phyloP scores from a whole-genome alignment of 2,797 vertebrate genomes.

The Carapus acus region DNA sequence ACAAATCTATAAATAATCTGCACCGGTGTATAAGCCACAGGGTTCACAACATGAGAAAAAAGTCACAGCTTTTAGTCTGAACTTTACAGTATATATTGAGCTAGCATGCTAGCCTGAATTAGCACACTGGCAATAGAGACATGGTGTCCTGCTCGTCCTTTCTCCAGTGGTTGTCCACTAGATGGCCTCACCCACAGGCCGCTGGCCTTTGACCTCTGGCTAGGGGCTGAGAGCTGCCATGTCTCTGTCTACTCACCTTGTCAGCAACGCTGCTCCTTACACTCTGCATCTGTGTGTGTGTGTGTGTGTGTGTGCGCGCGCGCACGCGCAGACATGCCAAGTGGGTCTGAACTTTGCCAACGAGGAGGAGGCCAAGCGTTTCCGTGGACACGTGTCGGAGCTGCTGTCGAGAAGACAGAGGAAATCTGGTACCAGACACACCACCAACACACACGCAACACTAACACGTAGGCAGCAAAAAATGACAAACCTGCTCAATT shows the following conservation, averaged over 20 bases:
- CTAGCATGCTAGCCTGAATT: too few relatives aligned
- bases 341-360: conserved; percentile 95
- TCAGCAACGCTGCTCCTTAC: background rate
- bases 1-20: too few relatives aligned
- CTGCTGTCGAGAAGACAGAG: conserved; percentile 78
- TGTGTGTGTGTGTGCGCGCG: background rate
- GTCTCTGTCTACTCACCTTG: too few relatives aligned
- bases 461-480: conserved; percentile 10
- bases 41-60: too few relatives aligned
- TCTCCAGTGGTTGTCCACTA: too few relatives aligned
- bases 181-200: too few relatives aligned
- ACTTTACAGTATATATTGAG: too few relatives aligned
- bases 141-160: too few relatives aligned
- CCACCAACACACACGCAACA: background rate
- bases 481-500: conserved; percentile 21
- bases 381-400: conserved; percentile 73
- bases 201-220: background rate
- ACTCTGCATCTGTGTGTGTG: background rate
- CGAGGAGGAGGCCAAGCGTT: conserved; percentile 90
- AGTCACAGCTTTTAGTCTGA: too few relatives aligned
- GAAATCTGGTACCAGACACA: conserved; percentile 78
- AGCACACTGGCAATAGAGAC: too few relatives aligned
- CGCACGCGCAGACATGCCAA: conserved; percentile 72
- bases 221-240: background rate
- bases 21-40: too few relatives aligned